Evolutionary conservation across 1,140 invertebrate species (phyloP).

Genomic region (Drosophila repletoides): DNA sequence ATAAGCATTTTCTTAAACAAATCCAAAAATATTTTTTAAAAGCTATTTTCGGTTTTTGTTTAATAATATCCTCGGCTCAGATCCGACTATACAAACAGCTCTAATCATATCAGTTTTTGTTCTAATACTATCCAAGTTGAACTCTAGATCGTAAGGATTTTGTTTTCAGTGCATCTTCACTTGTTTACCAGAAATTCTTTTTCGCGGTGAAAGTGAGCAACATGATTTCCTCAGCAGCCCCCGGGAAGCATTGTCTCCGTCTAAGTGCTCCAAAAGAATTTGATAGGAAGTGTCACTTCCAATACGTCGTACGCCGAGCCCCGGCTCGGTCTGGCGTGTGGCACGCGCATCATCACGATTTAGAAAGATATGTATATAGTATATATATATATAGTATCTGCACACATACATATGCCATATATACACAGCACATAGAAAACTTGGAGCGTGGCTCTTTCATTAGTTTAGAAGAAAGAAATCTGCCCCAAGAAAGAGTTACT

Average conservation of each 20-base stretch:
- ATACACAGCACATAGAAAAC: conserved; percentile 5
- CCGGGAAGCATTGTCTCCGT: too few species aligned
- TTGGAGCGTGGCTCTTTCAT: conserved; percentile 52
- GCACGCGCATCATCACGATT: conserved; percentile 51
- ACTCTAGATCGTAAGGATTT: too few species aligned
- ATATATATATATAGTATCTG: not conserved
- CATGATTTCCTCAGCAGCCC: conserved; percentile 16
- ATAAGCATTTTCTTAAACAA: too few species aligned
- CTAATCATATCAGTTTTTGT: too few species aligned
- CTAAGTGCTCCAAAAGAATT: too few species aligned
- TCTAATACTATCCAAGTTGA: too few species aligned
- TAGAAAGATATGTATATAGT: conserved; percentile 15
- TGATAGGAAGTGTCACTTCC: conserved; percentile 2
- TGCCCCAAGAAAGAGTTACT: not conserved
- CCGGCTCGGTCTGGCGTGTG: conserved; percentile 49
- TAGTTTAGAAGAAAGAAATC: conserved; percentile 51
- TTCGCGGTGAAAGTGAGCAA: conserved; percentile 74
- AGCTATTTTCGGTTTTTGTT: too few species aligned
- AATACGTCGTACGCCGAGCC: not conserved
- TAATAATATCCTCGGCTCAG: too few species aligned
- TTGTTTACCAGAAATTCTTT: conserved; percentile 55
- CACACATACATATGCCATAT: conserved; percentile 6
- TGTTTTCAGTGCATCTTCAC: conserved; percentile 13
- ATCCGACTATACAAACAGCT: too few species aligned
- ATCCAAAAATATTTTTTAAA: too few species aligned